Conservation (phyloP, 2,113 vertebrate genomes). For the Haemorhous mexicanus region DNA sequence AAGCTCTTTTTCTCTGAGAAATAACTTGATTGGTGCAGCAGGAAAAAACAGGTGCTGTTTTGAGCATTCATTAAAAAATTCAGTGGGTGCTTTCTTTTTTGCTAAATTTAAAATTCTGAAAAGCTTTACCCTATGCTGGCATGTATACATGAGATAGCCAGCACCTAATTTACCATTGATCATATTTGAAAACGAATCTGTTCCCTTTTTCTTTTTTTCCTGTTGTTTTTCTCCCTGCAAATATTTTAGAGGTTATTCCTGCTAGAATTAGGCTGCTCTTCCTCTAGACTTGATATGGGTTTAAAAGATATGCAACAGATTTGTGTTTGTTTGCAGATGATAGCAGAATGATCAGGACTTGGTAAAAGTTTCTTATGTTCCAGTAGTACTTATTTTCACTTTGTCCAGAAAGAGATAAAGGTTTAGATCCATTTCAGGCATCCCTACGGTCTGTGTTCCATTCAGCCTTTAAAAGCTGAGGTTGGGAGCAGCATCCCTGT, state of each 20-base stretch:
- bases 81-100: background rate
- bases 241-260: background rate
- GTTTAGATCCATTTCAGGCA: background rate
- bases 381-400: background rate
- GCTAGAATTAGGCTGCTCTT: background rate
- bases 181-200: background rate
- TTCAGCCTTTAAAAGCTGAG: background rate
- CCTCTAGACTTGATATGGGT: background rate
- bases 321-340: background rate
- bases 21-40: conserved; percentile 71
- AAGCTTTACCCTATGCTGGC: background rate
- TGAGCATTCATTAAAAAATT: background rate
- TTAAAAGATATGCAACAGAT: background rate
- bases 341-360: background rate
- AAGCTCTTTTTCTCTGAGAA: conserved; percentile 63
- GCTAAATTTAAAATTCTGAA: conserved; percentile 12
- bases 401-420: background rate
- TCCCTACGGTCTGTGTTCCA: background rate
- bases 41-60: conserved; percentile 44
- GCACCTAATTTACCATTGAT: background rate
- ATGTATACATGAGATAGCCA: background rate
- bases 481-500: background rate
- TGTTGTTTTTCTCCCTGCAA: background rate
- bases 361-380: background rate
- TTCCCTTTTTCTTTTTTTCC: background rate